Conservation (phyloP, 2,888 invertebrate genomes). For the Peribatodes rhomboidaria region DNA sequence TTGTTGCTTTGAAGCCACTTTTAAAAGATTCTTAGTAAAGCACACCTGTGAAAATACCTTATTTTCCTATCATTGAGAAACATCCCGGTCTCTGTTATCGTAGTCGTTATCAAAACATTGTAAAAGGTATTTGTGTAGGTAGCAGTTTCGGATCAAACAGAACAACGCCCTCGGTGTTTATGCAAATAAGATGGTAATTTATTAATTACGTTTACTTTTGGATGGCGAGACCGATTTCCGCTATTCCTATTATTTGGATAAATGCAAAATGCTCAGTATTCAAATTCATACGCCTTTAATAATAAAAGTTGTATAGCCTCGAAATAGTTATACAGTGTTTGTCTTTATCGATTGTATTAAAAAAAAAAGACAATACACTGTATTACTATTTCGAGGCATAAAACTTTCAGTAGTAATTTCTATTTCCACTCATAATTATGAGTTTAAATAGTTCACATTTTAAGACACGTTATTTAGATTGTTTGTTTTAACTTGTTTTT, state of each 20-base stretch:
- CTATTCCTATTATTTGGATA: conserved; percentile 8
- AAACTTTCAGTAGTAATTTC: too few relatives aligned
- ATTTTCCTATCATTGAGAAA: not conserved
- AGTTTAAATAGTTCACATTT: too few relatives aligned
- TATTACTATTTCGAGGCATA: too few relatives aligned
- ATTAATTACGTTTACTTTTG: conserved; percentile 23
- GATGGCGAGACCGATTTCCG: conserved; percentile 2
- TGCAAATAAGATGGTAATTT: conserved; percentile 25
- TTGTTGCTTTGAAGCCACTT: too few relatives aligned
- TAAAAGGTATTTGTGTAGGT: conserved; percentile 6
- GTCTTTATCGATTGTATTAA: too few relatives aligned
- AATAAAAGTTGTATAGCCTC: too few relatives aligned
- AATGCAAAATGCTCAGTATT: conserved; percentile 6
- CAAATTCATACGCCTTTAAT: not conserved
- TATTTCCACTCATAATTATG: too few relatives aligned
- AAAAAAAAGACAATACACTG: too few relatives aligned
- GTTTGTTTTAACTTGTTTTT: too few relatives aligned
- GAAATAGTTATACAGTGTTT: too few relatives aligned
- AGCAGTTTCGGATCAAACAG: conserved; percentile 21
- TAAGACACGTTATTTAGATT: too few relatives aligned
- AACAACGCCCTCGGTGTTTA: not conserved
- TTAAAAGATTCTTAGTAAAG: too few relatives aligned
- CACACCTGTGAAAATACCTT: not conserved
- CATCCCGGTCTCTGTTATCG: not conserved
- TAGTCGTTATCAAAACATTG: conserved; percentile 10